Evolutionary conservation across 1,140 invertebrate species (phyloP).

Genomic region (Megalopta genalis): DNA sequence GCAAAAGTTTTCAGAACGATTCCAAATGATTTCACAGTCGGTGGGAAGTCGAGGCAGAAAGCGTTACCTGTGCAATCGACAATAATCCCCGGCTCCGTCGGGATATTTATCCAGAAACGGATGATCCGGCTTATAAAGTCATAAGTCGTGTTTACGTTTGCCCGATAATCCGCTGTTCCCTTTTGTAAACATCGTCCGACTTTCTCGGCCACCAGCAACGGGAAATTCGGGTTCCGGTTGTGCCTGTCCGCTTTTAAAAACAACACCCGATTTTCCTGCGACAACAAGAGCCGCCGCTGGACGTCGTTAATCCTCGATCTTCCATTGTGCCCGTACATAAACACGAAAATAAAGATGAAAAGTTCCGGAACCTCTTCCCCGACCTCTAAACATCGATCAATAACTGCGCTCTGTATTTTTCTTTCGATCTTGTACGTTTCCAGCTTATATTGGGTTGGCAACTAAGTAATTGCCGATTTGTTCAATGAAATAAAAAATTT

Average conservation of each 20-base stretch:
- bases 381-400: no score
- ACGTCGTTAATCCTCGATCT: not conserved
- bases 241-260: constrained; percentile 15
- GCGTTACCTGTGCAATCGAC: constrained; percentile 16
- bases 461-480: no score
- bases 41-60: no score
- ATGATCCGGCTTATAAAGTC: constrained; percentile 72
- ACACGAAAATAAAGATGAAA: not conserved
- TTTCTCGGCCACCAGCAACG: not conserved
- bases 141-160: constrained; percentile 47
- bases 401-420: no score
- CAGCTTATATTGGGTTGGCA: no score
- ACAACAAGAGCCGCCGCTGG: not conserved
- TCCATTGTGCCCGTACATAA: no score
- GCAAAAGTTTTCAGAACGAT: not conserved
- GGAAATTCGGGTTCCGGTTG: not conserved
- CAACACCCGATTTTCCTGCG: constrained; percentile 10
- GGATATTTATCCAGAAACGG: constrained; percentile 59
- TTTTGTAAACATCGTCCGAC: not conserved
- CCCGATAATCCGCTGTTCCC: constrained; percentile 7
- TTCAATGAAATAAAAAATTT: no score
- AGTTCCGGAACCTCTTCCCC: not conserved
- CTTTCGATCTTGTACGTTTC: no score
- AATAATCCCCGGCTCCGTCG: constrained; percentile 17
- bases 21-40: not conserved